A percentile compares a stretch with the other conserved stretches of the same genome.
phyloP scores from a whole-genome alignment of 1,140 invertebrate species.

The Papilio polytes region DNA sequence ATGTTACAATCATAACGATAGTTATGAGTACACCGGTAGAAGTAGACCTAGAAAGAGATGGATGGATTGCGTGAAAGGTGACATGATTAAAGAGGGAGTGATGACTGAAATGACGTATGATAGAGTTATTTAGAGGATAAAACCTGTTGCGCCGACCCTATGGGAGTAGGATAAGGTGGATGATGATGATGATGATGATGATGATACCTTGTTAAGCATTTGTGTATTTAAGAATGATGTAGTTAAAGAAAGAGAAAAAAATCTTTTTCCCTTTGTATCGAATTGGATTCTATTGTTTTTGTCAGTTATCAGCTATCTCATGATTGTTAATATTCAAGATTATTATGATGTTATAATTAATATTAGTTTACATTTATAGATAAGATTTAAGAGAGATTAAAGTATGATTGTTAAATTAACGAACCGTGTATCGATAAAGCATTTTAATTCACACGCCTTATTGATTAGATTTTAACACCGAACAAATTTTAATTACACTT shows the following conservation, averaged over 20 bases:
- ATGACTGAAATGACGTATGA: too few species aligned
- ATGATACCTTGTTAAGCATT: too few species aligned
- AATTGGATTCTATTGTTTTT: not conserved
- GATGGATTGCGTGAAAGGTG: too few species aligned
- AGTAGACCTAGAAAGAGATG: too few species aligned
- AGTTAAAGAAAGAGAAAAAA: not conserved
- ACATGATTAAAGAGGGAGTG: too few species aligned
- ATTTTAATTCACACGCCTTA: not conserved
- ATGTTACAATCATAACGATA: too few species aligned
- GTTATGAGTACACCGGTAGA: too few species aligned
- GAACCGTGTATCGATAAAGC: conserved; percentile 1
- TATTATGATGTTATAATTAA: not conserved
- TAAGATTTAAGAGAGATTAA: not conserved
- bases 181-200: too few species aligned
- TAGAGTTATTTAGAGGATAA: too few species aligned
- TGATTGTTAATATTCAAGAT: not conserved
- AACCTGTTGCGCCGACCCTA: too few species aligned
- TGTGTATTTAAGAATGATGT: too few species aligned
- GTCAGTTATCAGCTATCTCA: not conserved
- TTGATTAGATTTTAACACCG: not conserved
- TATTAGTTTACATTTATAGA: not conserved
- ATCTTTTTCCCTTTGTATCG: not conserved
- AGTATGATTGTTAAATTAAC: not conserved
- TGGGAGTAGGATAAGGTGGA: too few species aligned
- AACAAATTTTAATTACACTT: conserved; percentile 14